phyloP scores from a whole-genome alignment of 2,888 invertebrate species.

The Pammene aurita region DNA sequence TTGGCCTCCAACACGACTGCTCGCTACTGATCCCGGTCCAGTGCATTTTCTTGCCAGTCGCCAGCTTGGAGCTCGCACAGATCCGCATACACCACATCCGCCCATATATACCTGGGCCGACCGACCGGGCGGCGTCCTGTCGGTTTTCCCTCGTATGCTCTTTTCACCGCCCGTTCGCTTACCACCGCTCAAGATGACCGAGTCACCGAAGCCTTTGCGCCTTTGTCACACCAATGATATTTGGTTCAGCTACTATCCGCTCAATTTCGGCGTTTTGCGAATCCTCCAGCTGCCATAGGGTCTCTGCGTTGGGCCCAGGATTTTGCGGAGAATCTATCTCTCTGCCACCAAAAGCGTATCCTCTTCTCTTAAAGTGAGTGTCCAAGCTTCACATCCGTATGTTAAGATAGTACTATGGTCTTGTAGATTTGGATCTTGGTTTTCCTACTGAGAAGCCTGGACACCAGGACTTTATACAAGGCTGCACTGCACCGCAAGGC shows the following conservation, averaged over 20 bases:
- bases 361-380: neutral
- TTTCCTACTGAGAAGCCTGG: no score
- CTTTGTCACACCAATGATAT: neutral
- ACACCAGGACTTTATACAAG: no score
- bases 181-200: neutral
- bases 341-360: neutral
- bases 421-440: neutral
- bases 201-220: neutral
- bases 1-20: no score
- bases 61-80: no score
- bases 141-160: no score
- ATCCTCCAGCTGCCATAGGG: neutral
- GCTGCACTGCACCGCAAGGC: no score
- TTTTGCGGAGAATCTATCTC: neutral
- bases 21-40: no score
- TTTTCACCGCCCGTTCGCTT: no score
- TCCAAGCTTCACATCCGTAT: neutral
- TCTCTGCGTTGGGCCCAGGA: neutral
- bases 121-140: no score
- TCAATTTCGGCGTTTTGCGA: conserved; percentile 1
- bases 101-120: no score
- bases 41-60: no score
- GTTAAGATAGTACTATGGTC: neutral
- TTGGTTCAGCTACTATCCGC: neutral
- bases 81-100: no score